Evolutionary conservation across 2,797 vertebrate genomes (phyloP).

Genomic region (Microctenopoma lineatum): DNA sequence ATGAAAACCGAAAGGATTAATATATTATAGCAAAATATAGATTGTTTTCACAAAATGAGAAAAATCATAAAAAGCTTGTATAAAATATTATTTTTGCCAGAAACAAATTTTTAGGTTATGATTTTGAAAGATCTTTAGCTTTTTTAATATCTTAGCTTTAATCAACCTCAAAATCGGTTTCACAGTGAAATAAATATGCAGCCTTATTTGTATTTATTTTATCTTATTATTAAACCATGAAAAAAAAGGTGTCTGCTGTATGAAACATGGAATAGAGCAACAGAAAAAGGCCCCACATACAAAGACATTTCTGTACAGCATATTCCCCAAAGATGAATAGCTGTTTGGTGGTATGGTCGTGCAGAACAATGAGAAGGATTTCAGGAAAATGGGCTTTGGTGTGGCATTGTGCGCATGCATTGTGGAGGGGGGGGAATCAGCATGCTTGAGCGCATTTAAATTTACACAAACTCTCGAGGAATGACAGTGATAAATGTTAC

Average conservation of each 20-base stretch:
- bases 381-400: constrained; percentile 87
- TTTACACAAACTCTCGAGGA: constrained; percentile 99
- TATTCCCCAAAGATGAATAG: constrained; percentile 86
- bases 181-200: constrained; percentile 50
- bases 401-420: constrained; percentile 83
- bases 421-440: constrained; percentile 76
- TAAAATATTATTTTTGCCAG: constrained; percentile 20
- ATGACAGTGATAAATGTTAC: constrained; percentile 99
- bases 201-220: constrained; percentile 46
- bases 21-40: constrained; percentile 33
- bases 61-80: background rate
- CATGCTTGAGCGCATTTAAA: constrained; percentile 99
- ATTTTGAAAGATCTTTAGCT: constrained; percentile 43
- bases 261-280: constrained; percentile 58
- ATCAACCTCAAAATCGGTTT: constrained; percentile 49
- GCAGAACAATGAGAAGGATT: constrained; percentile 85
- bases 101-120: constrained; percentile 42
- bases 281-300: constrained; percentile 72
- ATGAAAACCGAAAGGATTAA: constrained; percentile 16
- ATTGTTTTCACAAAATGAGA: constrained; percentile 16
- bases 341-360: constrained; percentile 83
- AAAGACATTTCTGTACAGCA: constrained; percentile 84
- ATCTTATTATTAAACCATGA: constrained; percentile 49
- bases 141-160: constrained; percentile 11
- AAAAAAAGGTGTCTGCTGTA: constrained; percentile 56